Percentiles rank a stretch among this genome's conserved stretches.
These are phyloP conservation scores for Parnassius glacialis DNA, from an alignment of 2,888 invertebrate genomes.

Conservation along the genomic window DNA sequence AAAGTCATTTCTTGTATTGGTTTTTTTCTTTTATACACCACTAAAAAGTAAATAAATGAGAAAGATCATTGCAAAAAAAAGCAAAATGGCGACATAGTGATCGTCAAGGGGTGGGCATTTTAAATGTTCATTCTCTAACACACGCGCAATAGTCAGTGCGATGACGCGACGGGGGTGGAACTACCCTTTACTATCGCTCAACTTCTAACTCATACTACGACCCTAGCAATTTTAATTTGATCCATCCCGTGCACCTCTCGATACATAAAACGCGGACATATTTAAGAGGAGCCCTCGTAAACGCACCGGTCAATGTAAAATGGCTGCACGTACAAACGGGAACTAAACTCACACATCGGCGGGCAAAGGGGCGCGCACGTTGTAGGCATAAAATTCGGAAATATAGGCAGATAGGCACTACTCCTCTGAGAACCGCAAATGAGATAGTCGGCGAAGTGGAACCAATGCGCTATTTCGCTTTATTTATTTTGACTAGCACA, in stretches of 20 bases:
- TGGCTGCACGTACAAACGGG: slow-evolving; percentile 53
- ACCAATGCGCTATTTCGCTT: slow-evolving; percentile 66
- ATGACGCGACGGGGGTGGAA: slow-evolving; percentile 70
- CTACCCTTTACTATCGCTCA: slow-evolving; percentile 65
- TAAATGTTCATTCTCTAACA: slow-evolving; percentile 77
- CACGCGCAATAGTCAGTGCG: slow-evolving; percentile 72
- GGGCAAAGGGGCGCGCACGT: slow-evolving; percentile 43
- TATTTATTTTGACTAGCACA: slow-evolving; percentile 40
- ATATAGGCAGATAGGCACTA: slow-evolving; percentile 64
- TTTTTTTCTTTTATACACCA: background rate
- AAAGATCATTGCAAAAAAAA: slow-evolving; percentile 45
- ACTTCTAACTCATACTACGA: slow-evolving; percentile 57
- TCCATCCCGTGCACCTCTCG: slow-evolving; percentile 38
- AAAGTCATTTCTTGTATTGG: too few relatives aligned
- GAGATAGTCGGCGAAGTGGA: slow-evolving; percentile 65
- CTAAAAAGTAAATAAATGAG: slow-evolving; percentile 17
- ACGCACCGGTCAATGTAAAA: slow-evolving; percentile 45
- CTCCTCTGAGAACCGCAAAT: slow-evolving; percentile 65
- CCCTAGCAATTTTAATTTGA: slow-evolving; percentile 40
- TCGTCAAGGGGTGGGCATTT: slow-evolving; percentile 77
- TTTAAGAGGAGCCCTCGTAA: slow-evolving; percentile 33
- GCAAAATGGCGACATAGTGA: slow-evolving; percentile 68
- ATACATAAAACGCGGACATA: slow-evolving; percentile 27
- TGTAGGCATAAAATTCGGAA: slow-evolving; percentile 78
- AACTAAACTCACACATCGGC: slow-evolving; percentile 56